Percentiles rank a stretch among this genome's conserved stretches.
phyloP scores from a whole-genome alignment of 2,888 invertebrate species.

The Brachyptera putata region DNA sequence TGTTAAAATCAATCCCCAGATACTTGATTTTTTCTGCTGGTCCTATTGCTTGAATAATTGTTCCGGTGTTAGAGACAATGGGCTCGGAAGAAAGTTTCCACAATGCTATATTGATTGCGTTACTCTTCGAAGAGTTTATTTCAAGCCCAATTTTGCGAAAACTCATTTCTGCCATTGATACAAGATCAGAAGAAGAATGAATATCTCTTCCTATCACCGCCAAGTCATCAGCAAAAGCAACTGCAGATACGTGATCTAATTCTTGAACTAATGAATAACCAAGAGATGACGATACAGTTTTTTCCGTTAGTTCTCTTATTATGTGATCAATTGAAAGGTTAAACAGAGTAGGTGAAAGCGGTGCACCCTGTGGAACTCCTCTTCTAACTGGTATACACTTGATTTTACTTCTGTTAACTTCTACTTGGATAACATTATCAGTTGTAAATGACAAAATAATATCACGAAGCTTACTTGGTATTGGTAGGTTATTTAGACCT shows the following conservation, averaged over 20 bases:
- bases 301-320: background rate
- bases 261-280: background rate
- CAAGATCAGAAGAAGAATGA: background rate
- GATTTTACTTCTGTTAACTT: background rate
- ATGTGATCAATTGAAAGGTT: background rate
- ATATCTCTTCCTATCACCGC: background rate
- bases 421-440: background rate
- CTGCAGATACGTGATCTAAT: background rate
- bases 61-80: background rate
- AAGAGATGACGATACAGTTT: background rate
- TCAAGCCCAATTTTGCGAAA: background rate
- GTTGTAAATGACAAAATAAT: background rate
- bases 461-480: background rate
- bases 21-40: background rate
- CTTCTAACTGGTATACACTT: background rate
- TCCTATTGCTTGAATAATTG: background rate
- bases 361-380: no score
- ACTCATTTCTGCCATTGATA: background rate
- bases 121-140: background rate
- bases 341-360: constrained; percentile 1
- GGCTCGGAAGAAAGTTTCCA: background rate
- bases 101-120: background rate
- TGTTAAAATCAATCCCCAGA: background rate
- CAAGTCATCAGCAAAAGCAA: background rate
- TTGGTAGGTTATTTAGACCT: background rate